Evolutionary conservation across 2,888 invertebrate species (phyloP).

Genomic region (Agonopterix arenella): DNA sequence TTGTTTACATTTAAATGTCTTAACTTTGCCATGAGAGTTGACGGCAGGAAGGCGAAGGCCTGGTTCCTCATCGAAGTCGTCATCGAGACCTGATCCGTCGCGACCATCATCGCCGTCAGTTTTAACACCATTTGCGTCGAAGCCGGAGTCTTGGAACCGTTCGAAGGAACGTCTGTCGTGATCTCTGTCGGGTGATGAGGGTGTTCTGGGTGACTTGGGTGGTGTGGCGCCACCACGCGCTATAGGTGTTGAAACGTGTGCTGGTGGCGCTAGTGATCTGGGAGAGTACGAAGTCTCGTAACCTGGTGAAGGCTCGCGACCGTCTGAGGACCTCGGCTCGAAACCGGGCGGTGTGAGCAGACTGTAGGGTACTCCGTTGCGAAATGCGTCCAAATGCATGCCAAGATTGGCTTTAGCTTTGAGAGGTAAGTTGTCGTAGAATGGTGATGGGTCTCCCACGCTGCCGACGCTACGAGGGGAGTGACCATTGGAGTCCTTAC

Average conservation of each 20-base stretch:
- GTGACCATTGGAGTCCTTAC: slow-evolving; percentile 68
- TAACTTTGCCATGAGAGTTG: slow-evolving; percentile 89
- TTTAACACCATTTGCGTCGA: slow-evolving; percentile 54
- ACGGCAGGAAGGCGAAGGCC: slow-evolving; percentile 79
- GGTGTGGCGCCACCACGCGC: slow-evolving; percentile 59
- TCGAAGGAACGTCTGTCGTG: slow-evolving; percentile 51
- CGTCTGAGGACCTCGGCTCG: slow-evolving; percentile 48
- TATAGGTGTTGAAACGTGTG: slow-evolving; percentile 55
- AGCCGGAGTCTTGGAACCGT: slow-evolving; percentile 70
- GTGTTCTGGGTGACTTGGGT: slow-evolving; percentile 62
- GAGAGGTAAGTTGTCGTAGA: slow-evolving; percentile 55
- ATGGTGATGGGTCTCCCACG: slow-evolving; percentile 52
- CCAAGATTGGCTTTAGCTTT: slow-evolving; percentile 66
- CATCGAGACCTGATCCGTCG: slow-evolving; percentile 65
- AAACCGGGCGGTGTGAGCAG: slow-evolving; percentile 79
- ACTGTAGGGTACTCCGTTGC: slow-evolving; percentile 72
- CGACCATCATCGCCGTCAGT: slow-evolving; percentile 61
- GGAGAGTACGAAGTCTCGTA: slow-evolving; percentile 51
- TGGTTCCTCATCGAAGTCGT: slow-evolving; percentile 76
- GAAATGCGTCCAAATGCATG: slow-evolving; percentile 57
- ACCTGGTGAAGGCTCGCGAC: slow-evolving; percentile 47
- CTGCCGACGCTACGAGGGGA: slow-evolving; percentile 68
- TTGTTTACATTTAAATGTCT: slow-evolving; percentile 94
- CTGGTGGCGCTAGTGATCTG: slow-evolving; percentile 41
- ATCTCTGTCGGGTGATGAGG: slow-evolving; percentile 48